These are phyloP conservation scores for Valencia hispanica DNA, from an alignment of 2,797 vertebrate species.

Conservation along the genomic window DNA sequence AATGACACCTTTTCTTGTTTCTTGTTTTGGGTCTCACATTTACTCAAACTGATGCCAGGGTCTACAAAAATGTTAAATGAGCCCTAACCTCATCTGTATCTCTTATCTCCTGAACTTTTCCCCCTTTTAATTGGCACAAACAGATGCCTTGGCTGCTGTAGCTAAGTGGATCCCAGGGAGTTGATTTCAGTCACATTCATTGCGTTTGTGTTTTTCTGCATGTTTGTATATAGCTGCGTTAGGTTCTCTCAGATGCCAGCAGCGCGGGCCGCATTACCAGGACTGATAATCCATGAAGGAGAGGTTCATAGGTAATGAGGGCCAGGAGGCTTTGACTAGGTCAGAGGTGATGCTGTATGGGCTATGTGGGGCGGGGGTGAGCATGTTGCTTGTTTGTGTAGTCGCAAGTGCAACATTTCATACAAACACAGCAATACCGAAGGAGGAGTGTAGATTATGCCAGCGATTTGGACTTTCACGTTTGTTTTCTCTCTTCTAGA, in stretches of 20 bases:
- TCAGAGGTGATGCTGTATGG: slow-evolving; percentile 65
- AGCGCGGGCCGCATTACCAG: slow-evolving; percentile 61
- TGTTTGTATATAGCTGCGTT: slow-evolving; percentile 11
- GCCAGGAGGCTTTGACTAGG: slow-evolving; percentile 57
- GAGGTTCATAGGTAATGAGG: slow-evolving; percentile 73
- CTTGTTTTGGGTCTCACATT: slow-evolving; percentile 11
- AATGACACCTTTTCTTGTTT: neutral
- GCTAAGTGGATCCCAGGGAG: slow-evolving; percentile 28
- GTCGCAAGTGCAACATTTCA: slow-evolving; percentile 36
- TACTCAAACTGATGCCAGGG: slow-evolving; percentile 23
- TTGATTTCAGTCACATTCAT: slow-evolving; percentile 26
- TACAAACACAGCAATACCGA: slow-evolving; percentile 36
- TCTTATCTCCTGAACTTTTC: slow-evolving; percentile 57
- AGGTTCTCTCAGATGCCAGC: slow-evolving; percentile 48
- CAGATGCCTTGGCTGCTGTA: slow-evolving; percentile 65
- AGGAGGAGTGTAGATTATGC: slow-evolving; percentile 36
- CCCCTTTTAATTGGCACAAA: slow-evolving; percentile 69
- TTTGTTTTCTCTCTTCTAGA: slow-evolving; percentile 55
- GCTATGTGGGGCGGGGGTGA: slow-evolving; percentile 29
- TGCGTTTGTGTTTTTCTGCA: slow-evolving; percentile 46
- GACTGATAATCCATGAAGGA: slow-evolving; percentile 62
- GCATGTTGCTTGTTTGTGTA: slow-evolving; percentile 34
- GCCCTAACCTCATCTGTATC: slow-evolving; percentile 47
- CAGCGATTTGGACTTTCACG: slow-evolving; percentile 41
- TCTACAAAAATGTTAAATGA: slow-evolving; percentile 63